Conservation (phyloP, 2,888 invertebrate genomes). For the Polyommatus icarus region DNA sequence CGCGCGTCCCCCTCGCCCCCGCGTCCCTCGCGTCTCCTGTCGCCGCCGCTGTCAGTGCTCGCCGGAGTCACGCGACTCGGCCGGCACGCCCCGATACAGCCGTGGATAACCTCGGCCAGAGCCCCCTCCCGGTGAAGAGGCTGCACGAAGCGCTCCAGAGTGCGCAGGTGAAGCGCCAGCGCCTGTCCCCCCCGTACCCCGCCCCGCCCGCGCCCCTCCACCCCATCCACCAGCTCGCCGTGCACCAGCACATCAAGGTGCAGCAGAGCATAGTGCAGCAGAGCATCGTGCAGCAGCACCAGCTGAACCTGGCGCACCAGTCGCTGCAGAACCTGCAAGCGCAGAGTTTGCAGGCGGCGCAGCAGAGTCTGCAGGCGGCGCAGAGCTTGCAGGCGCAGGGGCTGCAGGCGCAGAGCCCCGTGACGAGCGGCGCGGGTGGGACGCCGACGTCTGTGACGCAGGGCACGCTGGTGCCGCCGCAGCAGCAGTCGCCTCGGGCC, state of each 20-base stretch:
- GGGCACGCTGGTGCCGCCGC: constrained; percentile 72
- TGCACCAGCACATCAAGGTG: constrained; percentile 75
- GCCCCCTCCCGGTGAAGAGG: constrained; percentile 80
- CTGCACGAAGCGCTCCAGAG: constrained; percentile 82
- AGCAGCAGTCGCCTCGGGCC: constrained; percentile 70
- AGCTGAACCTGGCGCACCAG: constrained; percentile 73
- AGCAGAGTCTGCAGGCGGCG: constrained; percentile 55
- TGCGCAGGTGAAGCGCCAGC: constrained; percentile 82
- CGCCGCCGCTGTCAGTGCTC: constrained; percentile 74
- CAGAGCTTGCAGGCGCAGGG: constrained; percentile 57
- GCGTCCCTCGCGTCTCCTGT: constrained; percentile 63
- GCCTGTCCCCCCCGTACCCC: constrained; percentile 81
- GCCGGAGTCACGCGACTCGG: constrained; percentile 79
- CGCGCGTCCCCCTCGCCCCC: constrained; percentile 53
- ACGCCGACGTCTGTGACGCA: constrained; percentile 65
- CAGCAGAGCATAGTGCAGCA: constrained; percentile 75
- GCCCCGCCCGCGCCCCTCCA: constrained; percentile 71
- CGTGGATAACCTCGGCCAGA: constrained; percentile 81
- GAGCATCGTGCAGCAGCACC: constrained; percentile 75
- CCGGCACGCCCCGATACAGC: constrained; percentile 77
- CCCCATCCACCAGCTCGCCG: constrained; percentile 72
- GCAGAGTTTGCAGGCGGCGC: constrained; percentile 54
- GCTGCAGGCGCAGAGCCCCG: constrained; percentile 54
- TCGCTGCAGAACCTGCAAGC: constrained; percentile 66
- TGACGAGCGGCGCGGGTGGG: constrained; percentile 55